phyloP scores from a whole-genome alignment of 2,888 invertebrate species.

The Didymodactylos carnosus region DNA sequence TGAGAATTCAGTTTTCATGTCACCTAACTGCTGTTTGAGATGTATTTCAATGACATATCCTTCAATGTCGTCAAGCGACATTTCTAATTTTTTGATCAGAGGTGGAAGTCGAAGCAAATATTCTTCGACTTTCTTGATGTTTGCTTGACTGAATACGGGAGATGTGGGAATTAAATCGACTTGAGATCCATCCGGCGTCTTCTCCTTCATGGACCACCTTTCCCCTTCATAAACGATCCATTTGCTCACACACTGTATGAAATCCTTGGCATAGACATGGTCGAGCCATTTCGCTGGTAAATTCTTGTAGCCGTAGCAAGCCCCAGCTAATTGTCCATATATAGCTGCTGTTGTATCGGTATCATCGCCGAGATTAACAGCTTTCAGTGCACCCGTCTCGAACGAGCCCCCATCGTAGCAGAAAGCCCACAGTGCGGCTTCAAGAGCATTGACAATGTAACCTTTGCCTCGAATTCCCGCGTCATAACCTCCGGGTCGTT shows the following conservation, averaged over 20 bases:
- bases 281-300: neutral
- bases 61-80: no score
- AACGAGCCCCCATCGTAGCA: neutral
- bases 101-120: neutral
- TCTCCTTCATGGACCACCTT: no score
- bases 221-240: neutral
- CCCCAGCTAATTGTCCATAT: neutral
- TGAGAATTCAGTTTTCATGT: no score
- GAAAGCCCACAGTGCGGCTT: neutral
- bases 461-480: neutral
- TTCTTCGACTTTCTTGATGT: no score
- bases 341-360: neutral
- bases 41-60: no score
- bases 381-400: neutral
- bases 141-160: no score
- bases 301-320: neutral
- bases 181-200: no score
- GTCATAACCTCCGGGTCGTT: neutral
- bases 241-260: neutral
- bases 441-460: neutral
- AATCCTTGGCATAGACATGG: neutral
- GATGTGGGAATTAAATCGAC: no score
- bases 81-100: neutral
- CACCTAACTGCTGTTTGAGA: no score
- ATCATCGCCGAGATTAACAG: neutral